Evolutionary conservation across 2,113 vertebrate species (phyloP), one percentile per base, ranked within the genome.

Genomic region (Microtus richardsoni): DNA sequence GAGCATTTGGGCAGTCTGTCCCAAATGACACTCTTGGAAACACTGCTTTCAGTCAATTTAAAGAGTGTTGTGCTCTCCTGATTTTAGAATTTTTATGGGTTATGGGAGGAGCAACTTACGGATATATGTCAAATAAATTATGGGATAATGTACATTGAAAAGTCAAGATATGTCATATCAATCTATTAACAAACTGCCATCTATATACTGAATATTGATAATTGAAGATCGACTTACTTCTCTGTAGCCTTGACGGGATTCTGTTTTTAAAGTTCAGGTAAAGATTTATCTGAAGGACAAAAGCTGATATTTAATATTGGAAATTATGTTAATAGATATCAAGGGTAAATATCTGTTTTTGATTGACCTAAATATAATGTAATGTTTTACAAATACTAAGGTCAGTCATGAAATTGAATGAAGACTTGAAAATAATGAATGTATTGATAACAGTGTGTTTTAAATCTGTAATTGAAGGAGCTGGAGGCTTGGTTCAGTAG

Each of bases 351-450:
- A 92, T 47, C 17, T 94, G n/a, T 9, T 89, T 68, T 3, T 87
- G 17, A 9, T 90, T 88, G 39, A 68, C 0, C 30, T 54, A 52
- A 39, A 74, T 26, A 10, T 82, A 80, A 44, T 85, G 17, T 62
- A 70, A n/a, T 84, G 26, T 30, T 78, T 89, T 41, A 75, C 62
- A 73, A 28, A 54, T 62, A 17, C 22, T 85, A 64, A 73, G 71
- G 70, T 77, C 3, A 80, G 74, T 92, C 17, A 58, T 16, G 16
- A 5, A 89, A 77, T 91, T 88, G 16, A 91, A n/a, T 73, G 2
- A 95, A 93, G 13, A 89, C 11, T 41, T 95, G 44, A 73, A 91
- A 85, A 19, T 87, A 17, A 64, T 41, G 64, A 30, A 85, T 66
- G 89, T 1, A 70, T 49, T 39, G 91, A 21, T 71, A 86, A 7